These are phyloP conservation scores for Atractosteus spatula DNA, from an alignment of 2,113 vertebrate genomes.

Conservation along the genomic window DNA sequence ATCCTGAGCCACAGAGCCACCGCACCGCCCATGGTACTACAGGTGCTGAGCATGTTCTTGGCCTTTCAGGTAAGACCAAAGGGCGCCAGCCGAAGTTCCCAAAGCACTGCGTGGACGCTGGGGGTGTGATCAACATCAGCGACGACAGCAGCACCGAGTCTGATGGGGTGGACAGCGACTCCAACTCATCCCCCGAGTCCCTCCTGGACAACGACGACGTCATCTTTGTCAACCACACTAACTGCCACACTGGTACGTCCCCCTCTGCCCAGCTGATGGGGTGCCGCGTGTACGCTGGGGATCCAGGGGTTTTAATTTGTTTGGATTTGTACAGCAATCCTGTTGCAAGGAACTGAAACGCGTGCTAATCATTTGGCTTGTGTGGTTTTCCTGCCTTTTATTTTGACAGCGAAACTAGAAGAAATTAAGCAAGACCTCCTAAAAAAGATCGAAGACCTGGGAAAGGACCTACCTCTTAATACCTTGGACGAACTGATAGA, in stretches of 20 bases:
- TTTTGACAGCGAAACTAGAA: slow-evolving; percentile 71
- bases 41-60: not conserved
- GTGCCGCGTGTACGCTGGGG: no score
- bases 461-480: slow-evolving; percentile 92
- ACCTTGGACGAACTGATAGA: slow-evolving; percentile 94
- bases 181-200: slow-evolving; percentile 93
- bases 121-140: slow-evolving; percentile 81
- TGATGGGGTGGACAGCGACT: slow-evolving; percentile 88
- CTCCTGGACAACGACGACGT: slow-evolving; percentile 83
- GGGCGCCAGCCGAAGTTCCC: slow-evolving; percentile 72
- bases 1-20: no score
- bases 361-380: not conserved
- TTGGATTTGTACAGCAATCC: not conserved
- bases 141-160: slow-evolving; percentile 92
- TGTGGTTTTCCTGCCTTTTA: not conserved
- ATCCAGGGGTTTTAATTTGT: not conserved
- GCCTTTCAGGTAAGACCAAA: slow-evolving; percentile 69
- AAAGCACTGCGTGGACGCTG: slow-evolving; percentile 57
- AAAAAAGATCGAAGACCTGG: slow-evolving; percentile 80
- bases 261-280: not conserved
- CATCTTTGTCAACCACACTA: slow-evolving; percentile 78
- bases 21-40: no score
- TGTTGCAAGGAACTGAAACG: not conserved
- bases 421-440: slow-evolving; percentile 85
- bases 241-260: slow-evolving; percentile 57